A percentile compares a stretch with the other conserved stretches of the same genome.
Evolutionary conservation across 2,888 invertebrate species (phyloP).

Genomic region (Brenthis ino): DNA sequence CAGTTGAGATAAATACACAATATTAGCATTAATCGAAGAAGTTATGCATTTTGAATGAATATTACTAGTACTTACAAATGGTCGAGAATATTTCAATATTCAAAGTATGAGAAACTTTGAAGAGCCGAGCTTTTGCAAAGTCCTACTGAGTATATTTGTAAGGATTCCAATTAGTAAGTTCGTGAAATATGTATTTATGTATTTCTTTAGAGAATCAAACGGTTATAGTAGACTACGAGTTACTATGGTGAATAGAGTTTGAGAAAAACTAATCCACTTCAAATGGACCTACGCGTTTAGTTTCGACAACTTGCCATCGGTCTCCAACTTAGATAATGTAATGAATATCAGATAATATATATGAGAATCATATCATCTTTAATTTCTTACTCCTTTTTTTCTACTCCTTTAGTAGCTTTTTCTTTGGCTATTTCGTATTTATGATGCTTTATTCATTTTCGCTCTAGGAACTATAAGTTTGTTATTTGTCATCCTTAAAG

Average conservation of each 20-base stretch:
- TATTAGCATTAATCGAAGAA: not conserved
- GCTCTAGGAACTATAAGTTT: no score
- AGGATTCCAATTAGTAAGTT: not conserved
- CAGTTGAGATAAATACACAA: no score
- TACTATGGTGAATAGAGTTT: no score
- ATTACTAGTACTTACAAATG: not conserved
- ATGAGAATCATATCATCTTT: not conserved
- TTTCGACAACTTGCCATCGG: slow-evolving; percentile 25
- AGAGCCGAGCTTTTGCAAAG: slow-evolving; percentile 8
- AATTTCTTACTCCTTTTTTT: no score
- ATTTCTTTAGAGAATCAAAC: not conserved
- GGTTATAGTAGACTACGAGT: not conserved
- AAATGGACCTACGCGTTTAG: slow-evolving; percentile 2
- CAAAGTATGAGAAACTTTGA: slow-evolving; percentile 4
- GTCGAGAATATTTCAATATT: slow-evolving; percentile 12
- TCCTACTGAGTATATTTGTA: slow-evolving; percentile 9
- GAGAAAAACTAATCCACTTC: no score
- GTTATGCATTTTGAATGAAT: not conserved
- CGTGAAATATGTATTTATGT: not conserved
- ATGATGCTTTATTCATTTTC: no score
- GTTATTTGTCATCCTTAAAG: no score
- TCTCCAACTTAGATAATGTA: slow-evolving; percentile 24
- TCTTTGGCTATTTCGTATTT: no score
- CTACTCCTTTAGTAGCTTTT: no score
- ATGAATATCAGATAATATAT: slow-evolving; percentile 13